These are phyloP conservation scores for Agonopterix heracliana DNA, from an alignment of 2,888 invertebrate species.

Conservation along the genomic window DNA sequence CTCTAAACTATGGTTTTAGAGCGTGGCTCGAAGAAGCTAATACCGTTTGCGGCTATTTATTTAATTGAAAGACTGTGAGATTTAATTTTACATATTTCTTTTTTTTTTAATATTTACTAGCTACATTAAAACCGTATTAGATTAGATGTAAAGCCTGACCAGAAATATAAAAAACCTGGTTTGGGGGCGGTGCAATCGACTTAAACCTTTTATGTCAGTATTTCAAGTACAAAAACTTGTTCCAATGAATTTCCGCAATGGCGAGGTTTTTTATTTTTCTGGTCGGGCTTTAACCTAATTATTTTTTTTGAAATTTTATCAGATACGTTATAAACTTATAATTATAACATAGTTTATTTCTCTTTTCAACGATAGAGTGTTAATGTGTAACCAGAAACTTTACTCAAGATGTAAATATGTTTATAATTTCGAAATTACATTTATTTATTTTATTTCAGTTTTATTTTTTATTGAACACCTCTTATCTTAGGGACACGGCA, in stretches of 20 bases:
- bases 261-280: too few species aligned
- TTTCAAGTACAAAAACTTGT: too few species aligned
- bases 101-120: slow-evolving; percentile 26
- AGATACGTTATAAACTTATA: slow-evolving; percentile 5
- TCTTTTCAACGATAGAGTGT: slow-evolving; percentile 26
- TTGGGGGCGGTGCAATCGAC: too few species aligned
- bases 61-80: slow-evolving; percentile 63
- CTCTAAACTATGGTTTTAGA: slow-evolving; percentile 1
- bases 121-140: too few species aligned
- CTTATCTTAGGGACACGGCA: slow-evolving; percentile 37
- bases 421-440: slow-evolving; percentile 65
- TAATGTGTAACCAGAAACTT: slow-evolving; percentile 39
- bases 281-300: background rate
- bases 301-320: slow-evolving; percentile 28
- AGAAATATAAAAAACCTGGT: too few species aligned
- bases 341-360: slow-evolving; percentile 22
- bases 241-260: too few species aligned
- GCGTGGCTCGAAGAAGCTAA: background rate
- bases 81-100: slow-evolving; percentile 50
- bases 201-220: too few species aligned
- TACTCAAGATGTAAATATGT: slow-evolving; percentile 72
- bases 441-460: slow-evolving; percentile 68
- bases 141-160: too few species aligned
- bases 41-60: slow-evolving; percentile 43
- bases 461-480: slow-evolving; percentile 39